Conservation (phyloP, 2,797 vertebrate species). For the Typhlichthys subterraneus region DNA sequence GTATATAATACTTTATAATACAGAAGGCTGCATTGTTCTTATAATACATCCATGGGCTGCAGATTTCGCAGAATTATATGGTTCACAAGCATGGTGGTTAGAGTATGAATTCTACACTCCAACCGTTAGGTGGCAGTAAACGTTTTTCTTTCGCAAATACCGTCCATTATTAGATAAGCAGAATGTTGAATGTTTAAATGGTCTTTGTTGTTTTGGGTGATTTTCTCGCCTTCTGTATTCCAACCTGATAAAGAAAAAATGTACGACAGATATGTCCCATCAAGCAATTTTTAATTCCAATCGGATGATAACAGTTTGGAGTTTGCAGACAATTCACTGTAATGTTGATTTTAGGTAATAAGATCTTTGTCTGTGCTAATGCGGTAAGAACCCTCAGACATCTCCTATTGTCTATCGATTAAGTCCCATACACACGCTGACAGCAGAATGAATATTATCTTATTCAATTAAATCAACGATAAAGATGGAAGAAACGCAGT, state of each 20-base stretch:
- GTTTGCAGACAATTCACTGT: not conserved
- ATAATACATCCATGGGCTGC: too few species aligned
- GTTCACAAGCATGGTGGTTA: too few species aligned
- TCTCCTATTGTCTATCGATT: conserved; percentile 12
- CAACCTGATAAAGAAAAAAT: conserved; percentile 56
- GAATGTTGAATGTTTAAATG: conserved; percentile 57
- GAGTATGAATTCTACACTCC: conserved; percentile 10
- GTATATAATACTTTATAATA: too few species aligned
- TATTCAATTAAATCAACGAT: conserved; percentile 71
- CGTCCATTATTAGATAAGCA: not conserved
- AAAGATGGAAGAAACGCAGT: conserved; percentile 80
- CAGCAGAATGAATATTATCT: conserved; percentile 60
- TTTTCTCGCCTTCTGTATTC: conserved; percentile 28
- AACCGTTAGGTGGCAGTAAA: conserved; percentile 37
- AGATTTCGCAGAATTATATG: too few species aligned
- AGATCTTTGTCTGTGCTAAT: conserved; percentile 14
- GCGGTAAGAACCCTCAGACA: conserved; percentile 15
- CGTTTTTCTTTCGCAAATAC: conserved; percentile 1
- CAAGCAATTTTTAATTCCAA: not conserved
- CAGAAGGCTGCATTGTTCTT: too few species aligned
- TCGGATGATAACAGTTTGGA: not conserved
- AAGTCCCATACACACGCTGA: conserved; percentile 29
- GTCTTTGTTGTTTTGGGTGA: conserved; percentile 70
- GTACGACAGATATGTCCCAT: conserved; percentile 70
- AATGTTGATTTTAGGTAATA: conserved; percentile 12